Evolutionary conservation across 2,888 invertebrate species (phyloP).

Genomic region (Apotomis turbidana): DNA sequence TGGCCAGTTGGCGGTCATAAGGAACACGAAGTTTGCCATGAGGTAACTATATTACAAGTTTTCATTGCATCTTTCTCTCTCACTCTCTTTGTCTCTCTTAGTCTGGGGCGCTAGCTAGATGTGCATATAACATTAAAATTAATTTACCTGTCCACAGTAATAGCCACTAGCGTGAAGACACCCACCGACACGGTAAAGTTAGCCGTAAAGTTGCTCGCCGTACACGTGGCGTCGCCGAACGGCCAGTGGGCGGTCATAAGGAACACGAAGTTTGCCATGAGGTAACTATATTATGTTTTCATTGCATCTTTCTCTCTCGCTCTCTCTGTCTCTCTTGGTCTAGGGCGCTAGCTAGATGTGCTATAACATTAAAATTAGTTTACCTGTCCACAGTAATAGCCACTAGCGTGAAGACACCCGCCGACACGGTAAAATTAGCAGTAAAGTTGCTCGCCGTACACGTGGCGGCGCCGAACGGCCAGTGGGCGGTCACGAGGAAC

Average conservation of each 20-base stretch:
- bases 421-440: conserved; percentile 94
- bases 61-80: too few relatives aligned
- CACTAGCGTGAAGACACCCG: conserved; percentile 95
- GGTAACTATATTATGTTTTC: conserved; percentile 43
- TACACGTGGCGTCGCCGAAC: conserved; percentile 92
- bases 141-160: conserved; percentile 94
- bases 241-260: conserved; percentile 94
- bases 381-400: conserved; percentile 97
- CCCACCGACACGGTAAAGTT: conserved; percentile 95
- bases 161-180: conserved; percentile 95
- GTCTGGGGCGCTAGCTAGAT: too few relatives aligned
- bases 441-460: conserved; percentile 96
- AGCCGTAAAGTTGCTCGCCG: conserved; percentile 94
- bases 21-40: too few relatives aligned
- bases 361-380: conserved; percentile 45
- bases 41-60: too few relatives aligned
- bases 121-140: background rate
- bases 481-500: conserved; percentile 92
- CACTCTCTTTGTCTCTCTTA: too few relatives aligned
- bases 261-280: conserved; percentile 95
- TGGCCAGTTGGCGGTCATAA: conserved; percentile 86
- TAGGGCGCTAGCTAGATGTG: too few relatives aligned
- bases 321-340: too few relatives aligned
- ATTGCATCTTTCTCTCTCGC: too few relatives aligned
- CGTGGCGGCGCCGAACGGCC: conserved; percentile 93